These are phyloP conservation scores for Choristoneura fumiferana DNA, from an alignment of 1,140 invertebrate species.

Conservation along the genomic window DNA sequence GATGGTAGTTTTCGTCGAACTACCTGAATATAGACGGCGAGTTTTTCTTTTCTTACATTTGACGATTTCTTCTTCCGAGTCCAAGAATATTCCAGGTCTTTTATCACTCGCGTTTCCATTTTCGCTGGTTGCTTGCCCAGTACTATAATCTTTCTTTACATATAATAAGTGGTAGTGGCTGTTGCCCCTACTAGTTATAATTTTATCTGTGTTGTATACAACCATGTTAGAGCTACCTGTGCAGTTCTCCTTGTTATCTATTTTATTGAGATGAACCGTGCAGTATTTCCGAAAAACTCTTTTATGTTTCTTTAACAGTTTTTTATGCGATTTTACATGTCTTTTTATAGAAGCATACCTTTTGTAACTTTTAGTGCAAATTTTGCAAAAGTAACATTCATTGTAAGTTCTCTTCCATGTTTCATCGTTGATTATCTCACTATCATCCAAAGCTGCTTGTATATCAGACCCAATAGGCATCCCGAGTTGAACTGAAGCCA, in stretches of 20 bases:
- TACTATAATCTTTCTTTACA: not conserved
- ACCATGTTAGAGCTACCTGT: not conserved
- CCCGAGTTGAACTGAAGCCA: not conserved
- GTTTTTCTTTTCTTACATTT: slow-evolving; percentile 16
- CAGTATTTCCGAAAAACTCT: not conserved
- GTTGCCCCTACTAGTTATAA: not conserved
- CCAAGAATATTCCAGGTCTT: not conserved
- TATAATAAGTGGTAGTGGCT: not conserved
- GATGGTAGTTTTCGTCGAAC: not conserved
- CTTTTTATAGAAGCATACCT: not conserved
- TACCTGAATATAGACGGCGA: not conserved
- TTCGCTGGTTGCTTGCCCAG: not conserved
- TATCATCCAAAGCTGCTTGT: not conserved
- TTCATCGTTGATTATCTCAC: not conserved
- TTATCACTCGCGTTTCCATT: not conserved
- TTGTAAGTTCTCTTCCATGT: slow-evolving; percentile 3
- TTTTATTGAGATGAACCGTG: not conserved
- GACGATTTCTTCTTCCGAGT: not conserved
- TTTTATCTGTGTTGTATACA: not conserved
- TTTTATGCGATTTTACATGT: not conserved
- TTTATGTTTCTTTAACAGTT: not conserved
- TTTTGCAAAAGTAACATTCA: not conserved
- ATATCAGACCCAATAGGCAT: not conserved
- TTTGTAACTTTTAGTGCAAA: not conserved
- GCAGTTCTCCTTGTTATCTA: not conserved